Conservation (phyloP, 2,113 vertebrate species). For the Triplophysa dalaica region DNA sequence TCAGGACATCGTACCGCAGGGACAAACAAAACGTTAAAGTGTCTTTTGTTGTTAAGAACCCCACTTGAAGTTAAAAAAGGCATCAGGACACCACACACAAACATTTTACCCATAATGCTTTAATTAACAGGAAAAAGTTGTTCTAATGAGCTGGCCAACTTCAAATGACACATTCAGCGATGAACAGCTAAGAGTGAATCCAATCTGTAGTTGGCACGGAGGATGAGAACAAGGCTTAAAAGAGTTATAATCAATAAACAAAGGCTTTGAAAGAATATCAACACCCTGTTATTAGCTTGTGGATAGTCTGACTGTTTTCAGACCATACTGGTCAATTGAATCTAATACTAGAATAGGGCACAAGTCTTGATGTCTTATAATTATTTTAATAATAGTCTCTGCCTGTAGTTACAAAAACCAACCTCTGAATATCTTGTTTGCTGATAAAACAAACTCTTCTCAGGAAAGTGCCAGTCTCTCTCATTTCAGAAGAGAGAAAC, state of each 20-base stretch:
- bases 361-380: no score
- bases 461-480: not conserved
- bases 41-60: not conserved
- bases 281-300: not conserved
- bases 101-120: not conserved
- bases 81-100: not conserved
- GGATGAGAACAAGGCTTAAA: not conserved
- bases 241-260: not conserved
- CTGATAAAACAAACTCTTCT: not conserved
- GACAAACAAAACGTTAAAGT: not conserved
- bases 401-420: not conserved
- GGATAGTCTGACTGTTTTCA: not conserved
- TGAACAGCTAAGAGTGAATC: not conserved
- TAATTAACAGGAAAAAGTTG: not conserved
- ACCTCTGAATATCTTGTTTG: no score
- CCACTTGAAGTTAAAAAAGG: not conserved
- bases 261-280: not conserved
- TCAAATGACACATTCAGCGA: no score
- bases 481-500: not conserved
- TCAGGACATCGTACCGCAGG: not conserved
- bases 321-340: no score
- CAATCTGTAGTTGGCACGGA: not conserved
- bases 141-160: not conserved
- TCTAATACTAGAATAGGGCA: no score
- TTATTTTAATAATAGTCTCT: not conserved